Evolutionary conservation across 2,113 vertebrate species (phyloP).

Genomic region (Myanophis thanlyinensis): DNA sequence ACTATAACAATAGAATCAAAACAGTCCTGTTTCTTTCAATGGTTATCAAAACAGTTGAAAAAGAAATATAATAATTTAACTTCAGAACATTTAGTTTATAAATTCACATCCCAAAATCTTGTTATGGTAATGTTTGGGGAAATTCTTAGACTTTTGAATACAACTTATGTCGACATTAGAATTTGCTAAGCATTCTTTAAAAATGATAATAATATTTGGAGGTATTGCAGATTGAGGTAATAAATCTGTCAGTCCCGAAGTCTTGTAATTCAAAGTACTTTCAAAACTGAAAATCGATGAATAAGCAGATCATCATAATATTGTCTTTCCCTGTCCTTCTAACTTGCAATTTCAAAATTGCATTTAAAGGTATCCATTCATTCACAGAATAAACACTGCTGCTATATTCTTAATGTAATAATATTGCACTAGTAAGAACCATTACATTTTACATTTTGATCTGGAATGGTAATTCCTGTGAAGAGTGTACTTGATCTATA

Average conservation of each 20-base stretch:
- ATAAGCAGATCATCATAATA: conserved; percentile 1
- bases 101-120: background rate
- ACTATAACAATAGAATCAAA: background rate
- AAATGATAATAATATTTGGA: background rate
- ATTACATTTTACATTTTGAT: background rate
- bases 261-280: conserved; percentile 60
- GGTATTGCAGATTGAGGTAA: conserved; percentile 59
- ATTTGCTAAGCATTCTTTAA: conserved; percentile 19
- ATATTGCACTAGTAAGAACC: background rate
- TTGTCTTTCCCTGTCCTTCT: background rate
- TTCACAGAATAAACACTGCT: background rate
- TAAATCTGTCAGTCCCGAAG: conserved; percentile 55
- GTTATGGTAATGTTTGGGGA: background rate
- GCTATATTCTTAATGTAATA: background rate
- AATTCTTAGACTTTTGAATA: background rate
- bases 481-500: background rate
- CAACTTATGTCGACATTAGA: background rate
- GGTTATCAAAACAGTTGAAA: background rate
- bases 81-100: background rate
- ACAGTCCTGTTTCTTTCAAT: background rate
- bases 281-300: conserved; percentile 49
- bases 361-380: background rate
- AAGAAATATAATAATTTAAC: background rate
- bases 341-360: background rate
- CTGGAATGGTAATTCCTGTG: background rate